These are phyloP conservation scores for Limanda limanda DNA, from an alignment of 2,113 vertebrate species.

Conservation along the genomic window DNA sequence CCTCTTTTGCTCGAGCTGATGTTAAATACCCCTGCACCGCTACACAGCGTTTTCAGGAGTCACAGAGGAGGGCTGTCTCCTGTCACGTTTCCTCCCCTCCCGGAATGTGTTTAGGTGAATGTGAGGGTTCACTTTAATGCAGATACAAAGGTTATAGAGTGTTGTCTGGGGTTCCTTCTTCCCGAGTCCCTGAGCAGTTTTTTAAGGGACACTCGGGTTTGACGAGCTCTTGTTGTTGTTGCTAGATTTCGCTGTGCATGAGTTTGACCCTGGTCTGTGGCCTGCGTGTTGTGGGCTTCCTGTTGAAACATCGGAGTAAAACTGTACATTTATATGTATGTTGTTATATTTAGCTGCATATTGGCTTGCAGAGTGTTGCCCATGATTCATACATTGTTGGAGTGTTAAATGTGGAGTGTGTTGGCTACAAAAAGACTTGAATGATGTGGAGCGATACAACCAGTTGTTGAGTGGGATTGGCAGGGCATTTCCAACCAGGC, in stretches of 20 bases:
- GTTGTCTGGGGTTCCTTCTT: conserved; percentile 12
- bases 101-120: conserved; percentile 30
- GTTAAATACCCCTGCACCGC: conserved; percentile 5
- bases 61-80: conserved; percentile 4
- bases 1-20: conserved; percentile 13
- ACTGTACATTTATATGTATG: conserved; percentile 1
- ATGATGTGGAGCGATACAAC: conserved; percentile 1
- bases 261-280: conserved; percentile 20
- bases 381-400: conserved; percentile 2
- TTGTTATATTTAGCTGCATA: neutral
- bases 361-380: conserved; percentile 26
- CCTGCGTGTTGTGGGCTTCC: conserved; percentile 43
- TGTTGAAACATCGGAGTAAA: conserved; percentile 8
- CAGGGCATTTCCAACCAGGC: conserved; percentile 49
- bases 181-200: conserved; percentile 6
- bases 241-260: conserved; percentile 45
- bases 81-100: conserved; percentile 30
- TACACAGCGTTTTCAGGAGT: conserved; percentile 21
- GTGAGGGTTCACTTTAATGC: conserved; percentile 29
- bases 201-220: conserved; percentile 28
- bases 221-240: conserved; percentile 25
- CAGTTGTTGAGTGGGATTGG: conserved; percentile 33
- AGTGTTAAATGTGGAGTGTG: conserved; percentile 16
- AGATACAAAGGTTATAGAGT: conserved; percentile 36
- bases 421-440: conserved; percentile 7